These are phyloP conservation scores for Parotocinclus haroldoi DNA, from an alignment of 2,797 vertebrate genomes.

Conservation along the genomic window DNA sequence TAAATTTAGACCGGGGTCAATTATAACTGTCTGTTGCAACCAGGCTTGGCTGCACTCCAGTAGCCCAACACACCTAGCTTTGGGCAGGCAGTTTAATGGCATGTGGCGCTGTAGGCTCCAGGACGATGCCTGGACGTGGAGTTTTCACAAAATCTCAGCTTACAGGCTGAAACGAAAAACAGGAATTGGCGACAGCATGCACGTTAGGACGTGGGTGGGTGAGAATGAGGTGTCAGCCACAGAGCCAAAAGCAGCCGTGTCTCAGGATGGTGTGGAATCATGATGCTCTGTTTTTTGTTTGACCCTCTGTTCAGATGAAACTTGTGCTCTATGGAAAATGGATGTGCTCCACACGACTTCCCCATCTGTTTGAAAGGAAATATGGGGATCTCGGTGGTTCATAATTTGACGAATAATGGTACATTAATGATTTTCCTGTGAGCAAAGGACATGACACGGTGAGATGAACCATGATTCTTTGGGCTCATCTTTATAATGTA, in stretches of 20 bases:
- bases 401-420: too few species aligned
- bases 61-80: constrained; percentile 54
- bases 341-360: too few species aligned
- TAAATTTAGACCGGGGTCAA: constrained; percentile 61
- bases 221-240: constrained; percentile 28
- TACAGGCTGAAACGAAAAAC: constrained; percentile 11
- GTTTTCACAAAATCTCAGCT: constrained; percentile 4
- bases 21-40: constrained; percentile 55
- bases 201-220: constrained; percentile 18
- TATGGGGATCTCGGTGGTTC: too few species aligned
- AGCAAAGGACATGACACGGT: too few species aligned
- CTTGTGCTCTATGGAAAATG: too few species aligned
- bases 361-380: too few species aligned
- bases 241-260: constrained; percentile 18
- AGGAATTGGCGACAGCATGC: constrained; percentile 20
- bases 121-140: neutral
- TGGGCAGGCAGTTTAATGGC: constrained; percentile 34
- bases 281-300: constrained; percentile 3
- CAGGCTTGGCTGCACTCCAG: constrained; percentile 58
- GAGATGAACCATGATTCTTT: too few species aligned
- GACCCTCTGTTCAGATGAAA: neutral
- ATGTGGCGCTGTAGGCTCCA: constrained; percentile 12
- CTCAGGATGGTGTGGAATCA: neutral
- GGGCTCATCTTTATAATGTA: too few species aligned
- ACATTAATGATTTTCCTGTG: too few species aligned